Base-by-base conservation (phyloP, 1,140 invertebrate genomes). In the Drosophila hydei region DNA sequence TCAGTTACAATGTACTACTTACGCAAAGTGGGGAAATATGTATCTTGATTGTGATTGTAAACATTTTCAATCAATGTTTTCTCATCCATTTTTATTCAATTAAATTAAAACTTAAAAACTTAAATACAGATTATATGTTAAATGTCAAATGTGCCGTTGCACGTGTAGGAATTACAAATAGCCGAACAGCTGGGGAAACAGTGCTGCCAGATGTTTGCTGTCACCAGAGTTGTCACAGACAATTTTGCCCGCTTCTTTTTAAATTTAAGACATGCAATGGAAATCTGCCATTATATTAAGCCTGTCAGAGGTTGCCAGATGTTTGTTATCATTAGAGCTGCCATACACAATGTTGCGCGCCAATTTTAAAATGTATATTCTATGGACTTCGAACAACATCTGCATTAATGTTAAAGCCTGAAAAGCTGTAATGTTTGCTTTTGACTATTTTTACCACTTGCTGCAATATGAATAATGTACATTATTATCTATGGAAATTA, bases 391-490 rank as follows among this genome's bases (percentile, higher is more conserved):
- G 72, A 2, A 59, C 9, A 3, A 69, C 33, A 36, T 83, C 71
- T 9, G 63, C 55, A 16, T 58, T 54, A 14, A 90, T 50, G 25
- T 63, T 81, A n/a, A 89, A 87, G 18, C 79, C 89, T 9, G 76
- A 73, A 19, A 91, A 58, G 16, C 40, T 65, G 48, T 90, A 90
- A 36, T 92, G 89, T 62, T 93, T 93, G 68, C 89, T 89, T 56
- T 92, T 93, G 2, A 93, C 80, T 21, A 91, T 85, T 42, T 93
- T 77, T 3, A 93, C 92, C 11, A 93, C 87, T 91, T 92, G 92
- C 92, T 93, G 75, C 4, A 91, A 92, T 42, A n/a, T 12, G 25
- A 4, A 4, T 19, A 40, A 4, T 25, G 3, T 14, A 42, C 4
- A 42, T 42, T 18, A 42, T 6, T 45, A 14, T 30, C 40, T 47